Conservation (phyloP, 2,113 vertebrate genomes). For the Cochlearius cochlearius region DNA sequence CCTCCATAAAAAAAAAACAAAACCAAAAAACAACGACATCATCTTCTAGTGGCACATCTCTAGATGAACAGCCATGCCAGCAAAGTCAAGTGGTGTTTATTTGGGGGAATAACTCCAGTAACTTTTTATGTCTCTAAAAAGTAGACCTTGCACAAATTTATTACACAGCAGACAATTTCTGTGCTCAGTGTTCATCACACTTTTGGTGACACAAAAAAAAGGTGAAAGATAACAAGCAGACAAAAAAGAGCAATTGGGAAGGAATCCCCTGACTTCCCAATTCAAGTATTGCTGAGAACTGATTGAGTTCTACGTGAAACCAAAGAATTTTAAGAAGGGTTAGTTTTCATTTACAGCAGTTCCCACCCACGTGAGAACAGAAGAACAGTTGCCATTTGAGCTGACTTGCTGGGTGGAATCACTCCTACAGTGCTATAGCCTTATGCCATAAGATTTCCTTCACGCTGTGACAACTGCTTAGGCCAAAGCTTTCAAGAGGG, state of each 20-base stretch:
- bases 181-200: neutral
- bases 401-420: neutral
- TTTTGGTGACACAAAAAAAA: neutral
- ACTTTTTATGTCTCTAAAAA: neutral
- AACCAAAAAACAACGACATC: too few species aligned
- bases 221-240: neutral
- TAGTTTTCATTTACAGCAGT: neutral
- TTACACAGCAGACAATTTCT: neutral
- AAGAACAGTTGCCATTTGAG: neutral
- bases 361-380: neutral
- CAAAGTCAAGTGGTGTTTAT: neutral
- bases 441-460: neutral
- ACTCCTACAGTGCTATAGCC: neutral
- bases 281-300: neutral
- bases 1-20: neutral
- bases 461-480: neutral
- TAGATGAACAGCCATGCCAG: neutral
- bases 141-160: neutral
- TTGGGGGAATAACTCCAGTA: neutral
- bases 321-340: neutral
- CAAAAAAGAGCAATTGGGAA: neutral
- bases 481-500: neutral
- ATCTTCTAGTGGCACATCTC: neutral
- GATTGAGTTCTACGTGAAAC: neutral
- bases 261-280: neutral